Base-by-base conservation (phyloP, 2,888 invertebrate genomes). In the Ichneumoninae sp. region DNA sequence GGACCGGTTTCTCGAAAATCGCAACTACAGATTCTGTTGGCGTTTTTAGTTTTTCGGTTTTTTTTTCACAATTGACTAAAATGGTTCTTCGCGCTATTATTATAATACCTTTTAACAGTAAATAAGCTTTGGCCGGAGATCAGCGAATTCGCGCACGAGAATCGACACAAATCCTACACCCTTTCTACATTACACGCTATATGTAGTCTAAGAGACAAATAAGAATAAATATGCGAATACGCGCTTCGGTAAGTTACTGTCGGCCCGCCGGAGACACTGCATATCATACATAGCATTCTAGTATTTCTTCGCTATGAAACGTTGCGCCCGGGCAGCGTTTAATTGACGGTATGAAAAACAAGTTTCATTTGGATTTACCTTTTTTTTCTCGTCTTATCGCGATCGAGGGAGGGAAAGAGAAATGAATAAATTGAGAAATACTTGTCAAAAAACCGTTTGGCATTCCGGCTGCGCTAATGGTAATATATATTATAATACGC, bases 381-480 rank as follows among this genome's bases (percentile, higher is more conserved):
- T 54, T 36, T 52, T 3, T 54, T 68, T n/a, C 16, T 54, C 19
- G 60, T 5, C 5, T 13, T 75, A 44, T 36, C 10, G 44, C 68
- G 74, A 86, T 3, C 85, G 71, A 77, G 76, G 71, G 65, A 86
- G 70, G 60, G 71, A 83, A 47, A 69, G 72, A 83, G 13, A 82
- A 57, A 72, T 72, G 40, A 86, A 77, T 75, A 85, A 85, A 71
- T 78, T 10, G 8, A 65, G 60, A 74, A 84, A 84, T 81, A 84
- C 84, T 84, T 75, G 80, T 81, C 69, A 81, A 81, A 81, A 33
- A 65, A 68, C 40, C 2, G 72, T 84, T 84, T 81, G 84, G 65
- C 62, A 77, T 70, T 80, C 40, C 62, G 77, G 72, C 26, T 74
- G 69, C 60, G 52, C 60, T 76, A 76, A 54, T 57, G 65, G 19